A percentile compares a stretch with the other conserved stretches of the same genome.
phyloP scores from a whole-genome alignment of 2,113 vertebrate species.

The Lagopus leucura region DNA sequence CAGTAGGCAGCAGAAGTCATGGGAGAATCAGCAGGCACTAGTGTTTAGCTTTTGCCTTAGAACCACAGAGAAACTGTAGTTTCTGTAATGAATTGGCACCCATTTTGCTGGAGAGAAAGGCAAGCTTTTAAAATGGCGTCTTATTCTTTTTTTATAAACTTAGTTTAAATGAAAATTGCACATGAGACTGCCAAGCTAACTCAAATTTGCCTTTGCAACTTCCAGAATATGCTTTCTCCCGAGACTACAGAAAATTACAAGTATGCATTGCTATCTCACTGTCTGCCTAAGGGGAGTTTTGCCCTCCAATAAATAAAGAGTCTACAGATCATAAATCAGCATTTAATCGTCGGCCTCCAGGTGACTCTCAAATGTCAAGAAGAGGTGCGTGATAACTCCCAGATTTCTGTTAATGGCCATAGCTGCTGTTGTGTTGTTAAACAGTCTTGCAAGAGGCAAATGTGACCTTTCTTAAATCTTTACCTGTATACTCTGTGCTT shows the following conservation, averaged over 20 bases:
- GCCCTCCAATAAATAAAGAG: constrained; percentile 51
- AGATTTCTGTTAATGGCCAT: constrained; percentile 41
- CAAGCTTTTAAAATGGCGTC: constrained; percentile 16
- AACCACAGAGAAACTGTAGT: not conserved
- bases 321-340: constrained; percentile 45
- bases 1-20: not conserved
- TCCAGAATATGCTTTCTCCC: constrained; percentile 19
- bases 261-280: not conserved
- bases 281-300: constrained; percentile 58
- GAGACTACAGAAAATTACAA: constrained; percentile 15
- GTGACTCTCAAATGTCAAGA: constrained; percentile 69
- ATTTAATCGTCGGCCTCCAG: constrained; percentile 50
- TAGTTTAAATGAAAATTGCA: constrained; percentile 13
- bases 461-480: constrained; percentile 57
- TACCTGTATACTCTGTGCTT: not conserved
- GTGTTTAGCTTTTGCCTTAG: not conserved
- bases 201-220: constrained; percentile 1
- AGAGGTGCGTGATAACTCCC: constrained; percentile 35
- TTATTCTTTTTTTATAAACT: constrained; percentile 24
- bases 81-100: not conserved
- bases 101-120: constrained; percentile 10
- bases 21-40: not conserved
- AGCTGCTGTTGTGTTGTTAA: constrained; percentile 6
- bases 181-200: not conserved
- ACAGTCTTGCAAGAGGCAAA: constrained; percentile 10